phyloP scores from a whole-genome alignment of 1,140 invertebrate species.

The Rhynchophorus ferrugineus region DNA sequence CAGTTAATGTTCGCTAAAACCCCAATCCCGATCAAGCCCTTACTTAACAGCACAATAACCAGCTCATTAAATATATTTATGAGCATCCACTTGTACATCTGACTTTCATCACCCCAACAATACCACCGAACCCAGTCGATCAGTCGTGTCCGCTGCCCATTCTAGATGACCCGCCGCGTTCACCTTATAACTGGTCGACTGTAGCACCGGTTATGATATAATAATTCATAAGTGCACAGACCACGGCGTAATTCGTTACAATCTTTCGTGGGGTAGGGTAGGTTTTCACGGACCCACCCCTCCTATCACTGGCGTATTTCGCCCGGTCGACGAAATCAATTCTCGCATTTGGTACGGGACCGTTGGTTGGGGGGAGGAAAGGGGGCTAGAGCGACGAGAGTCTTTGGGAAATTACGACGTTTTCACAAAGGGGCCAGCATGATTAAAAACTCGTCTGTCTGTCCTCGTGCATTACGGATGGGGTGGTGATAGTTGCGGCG shows the following conservation, averaged over 20 bases:
- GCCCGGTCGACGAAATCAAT: background rate
- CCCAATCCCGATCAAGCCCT: too few species aligned
- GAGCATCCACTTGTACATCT: slow-evolving; percentile 34
- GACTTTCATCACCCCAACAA: slow-evolving; percentile 28
- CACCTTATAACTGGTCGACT: slow-evolving; percentile 9
- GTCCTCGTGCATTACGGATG: background rate
- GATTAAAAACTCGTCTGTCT: slow-evolving; percentile 25
- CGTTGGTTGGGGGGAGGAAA: slow-evolving; percentile 10
- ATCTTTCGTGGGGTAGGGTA: slow-evolving; percentile 23
- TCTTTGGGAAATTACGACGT: slow-evolving; percentile 28
- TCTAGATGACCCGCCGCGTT: background rate
- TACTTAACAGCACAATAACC: too few species aligned
- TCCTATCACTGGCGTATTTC: slow-evolving; percentile 18
- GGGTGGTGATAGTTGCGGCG: too few species aligned
- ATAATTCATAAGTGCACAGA: slow-evolving; percentile 35
- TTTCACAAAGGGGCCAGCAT: slow-evolving; percentile 28
- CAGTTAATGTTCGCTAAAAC: background rate
- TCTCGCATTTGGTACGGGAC: background rate
- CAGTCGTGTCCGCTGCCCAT: background rate
- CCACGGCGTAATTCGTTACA: background rate
- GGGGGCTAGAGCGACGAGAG: slow-evolving; percentile 18
- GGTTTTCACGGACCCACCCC: slow-evolving; percentile 23
- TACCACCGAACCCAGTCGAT: slow-evolving; percentile 8
- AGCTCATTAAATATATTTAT: slow-evolving; percentile 32
- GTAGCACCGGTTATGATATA: slow-evolving; percentile 34